Conservation (phyloP, 2,888 invertebrate species). For the Leptinotarsa tumamoca region DNA sequence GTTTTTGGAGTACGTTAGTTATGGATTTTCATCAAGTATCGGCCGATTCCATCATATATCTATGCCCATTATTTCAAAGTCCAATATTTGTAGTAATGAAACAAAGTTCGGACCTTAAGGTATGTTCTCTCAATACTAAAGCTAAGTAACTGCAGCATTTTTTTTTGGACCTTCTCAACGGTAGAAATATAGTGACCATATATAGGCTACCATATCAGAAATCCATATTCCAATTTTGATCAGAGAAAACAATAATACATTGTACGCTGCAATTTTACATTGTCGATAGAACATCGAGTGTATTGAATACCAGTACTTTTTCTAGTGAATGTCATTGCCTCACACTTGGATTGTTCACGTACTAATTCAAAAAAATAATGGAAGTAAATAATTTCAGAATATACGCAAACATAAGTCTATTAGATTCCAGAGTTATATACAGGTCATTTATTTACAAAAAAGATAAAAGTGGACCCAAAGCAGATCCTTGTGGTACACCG, state of each 20-base stretch:
- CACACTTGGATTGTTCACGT: neutral
- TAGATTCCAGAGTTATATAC: neutral
- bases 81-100: neutral
- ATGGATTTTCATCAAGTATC: too few species aligned
- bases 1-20: too few species aligned
- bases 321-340: neutral
- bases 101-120: neutral
- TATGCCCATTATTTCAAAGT: neutral
- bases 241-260: neutral
- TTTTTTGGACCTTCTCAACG: neutral
- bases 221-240: neutral
- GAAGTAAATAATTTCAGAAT: neutral
- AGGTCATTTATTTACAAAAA: neutral
- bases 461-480: neutral
- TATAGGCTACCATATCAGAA: neutral
- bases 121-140: neutral
- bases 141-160: neutral
- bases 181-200: neutral
- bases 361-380: neutral
- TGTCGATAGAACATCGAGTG: neutral
- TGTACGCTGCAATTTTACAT: neutral
- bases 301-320: neutral
- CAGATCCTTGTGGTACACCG: neutral
- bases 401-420: neutral
- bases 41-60: too few species aligned